These are phyloP conservation scores for Poecilia velifera DNA, from an alignment of 2,797 vertebrate species.

Conservation along the genomic window DNA sequence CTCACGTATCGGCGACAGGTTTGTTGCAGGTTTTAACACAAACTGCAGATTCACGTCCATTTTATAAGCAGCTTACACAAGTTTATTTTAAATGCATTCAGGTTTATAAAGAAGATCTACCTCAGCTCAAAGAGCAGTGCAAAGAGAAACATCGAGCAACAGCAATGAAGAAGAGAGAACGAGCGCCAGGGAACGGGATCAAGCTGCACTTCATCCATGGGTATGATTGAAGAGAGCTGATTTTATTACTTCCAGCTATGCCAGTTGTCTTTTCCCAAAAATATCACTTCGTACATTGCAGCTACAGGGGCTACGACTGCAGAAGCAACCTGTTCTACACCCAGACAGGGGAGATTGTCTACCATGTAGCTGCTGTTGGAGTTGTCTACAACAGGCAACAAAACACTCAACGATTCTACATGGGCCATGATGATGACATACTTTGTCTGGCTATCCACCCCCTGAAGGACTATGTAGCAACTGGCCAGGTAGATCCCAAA, in stretches of 20 bases:
- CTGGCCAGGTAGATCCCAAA: slow-evolving; percentile 90
- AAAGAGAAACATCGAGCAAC: slow-evolving; percentile 91
- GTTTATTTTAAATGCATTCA: slow-evolving; percentile 55
- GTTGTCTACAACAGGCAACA: slow-evolving; percentile 97
- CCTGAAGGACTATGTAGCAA: slow-evolving; percentile 96
- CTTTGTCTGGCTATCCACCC: slow-evolving; percentile 96
- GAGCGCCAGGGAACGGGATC: slow-evolving; percentile 88
- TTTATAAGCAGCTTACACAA: neutral
- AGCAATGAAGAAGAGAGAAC: slow-evolving; percentile 92
- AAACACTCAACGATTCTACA: slow-evolving; percentile 96
- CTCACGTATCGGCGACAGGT: slow-evolving; percentile 96
- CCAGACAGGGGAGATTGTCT: slow-evolving; percentile 97
- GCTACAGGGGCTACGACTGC: slow-evolving; percentile 80
- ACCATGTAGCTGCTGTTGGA: slow-evolving; percentile 96
- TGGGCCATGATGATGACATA: slow-evolving; percentile 97
- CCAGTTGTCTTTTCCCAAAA: neutral
- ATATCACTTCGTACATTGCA: slow-evolving; percentile 35
- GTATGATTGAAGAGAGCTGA: slow-evolving; percentile 62
- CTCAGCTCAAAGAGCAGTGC: slow-evolving; percentile 98
- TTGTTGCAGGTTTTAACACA: slow-evolving; percentile 31
- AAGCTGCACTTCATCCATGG: slow-evolving; percentile 97
- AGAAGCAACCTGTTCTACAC: slow-evolving; percentile 92
- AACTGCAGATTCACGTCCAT: neutral
- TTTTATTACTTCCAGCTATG: neutral
- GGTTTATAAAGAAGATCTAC: slow-evolving; percentile 99